These are phyloP conservation scores for Dendrolimus houi DNA, from an alignment of 2,888 invertebrate species.

Conservation along the genomic window DNA sequence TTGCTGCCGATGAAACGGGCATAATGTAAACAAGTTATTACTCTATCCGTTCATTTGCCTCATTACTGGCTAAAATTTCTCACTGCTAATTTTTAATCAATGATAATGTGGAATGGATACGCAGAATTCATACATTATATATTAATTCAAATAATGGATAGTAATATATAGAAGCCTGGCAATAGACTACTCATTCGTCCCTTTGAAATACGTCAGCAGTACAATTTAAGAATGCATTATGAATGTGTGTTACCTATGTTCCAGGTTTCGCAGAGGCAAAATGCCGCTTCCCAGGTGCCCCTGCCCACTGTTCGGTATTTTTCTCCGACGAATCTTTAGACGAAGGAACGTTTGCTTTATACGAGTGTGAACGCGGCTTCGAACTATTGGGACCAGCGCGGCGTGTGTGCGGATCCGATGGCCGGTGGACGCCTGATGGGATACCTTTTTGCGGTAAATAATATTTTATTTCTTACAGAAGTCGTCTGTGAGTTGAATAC, in stretches of 20 bases:
- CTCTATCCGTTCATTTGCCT: neutral
- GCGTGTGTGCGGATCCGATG: slow-evolving; percentile 83
- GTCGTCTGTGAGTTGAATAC: too few relatives aligned
- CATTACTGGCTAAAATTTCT: neutral
- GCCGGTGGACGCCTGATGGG: slow-evolving; percentile 91
- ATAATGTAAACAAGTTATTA: too few relatives aligned
- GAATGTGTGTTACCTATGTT: slow-evolving; percentile 2
- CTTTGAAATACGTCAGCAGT: neutral
- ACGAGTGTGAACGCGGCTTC: slow-evolving; percentile 92
- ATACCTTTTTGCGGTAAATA: slow-evolving; percentile 95
- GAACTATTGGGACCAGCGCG: slow-evolving; percentile 92
- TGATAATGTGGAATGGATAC: too few relatives aligned
- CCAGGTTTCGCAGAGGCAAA: slow-evolving; percentile 38
- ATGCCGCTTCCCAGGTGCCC: slow-evolving; percentile 93
- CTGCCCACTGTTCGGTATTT: slow-evolving; percentile 88
- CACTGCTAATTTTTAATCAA: neutral
- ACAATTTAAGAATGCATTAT: neutral
- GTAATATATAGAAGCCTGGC: neutral
- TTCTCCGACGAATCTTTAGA: slow-evolving; percentile 81
- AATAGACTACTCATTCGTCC: neutral
- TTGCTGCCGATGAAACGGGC: too few relatives aligned
- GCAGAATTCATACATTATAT: neutral
- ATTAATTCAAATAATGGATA: too few relatives aligned
- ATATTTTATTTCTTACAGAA: too few relatives aligned
- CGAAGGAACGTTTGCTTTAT: slow-evolving; percentile 84